Evolutionary conservation across 2,888 invertebrate species (phyloP), one percentile per base, ranked within the genome.

Genomic region (Asteroscopus sphinx): DNA sequence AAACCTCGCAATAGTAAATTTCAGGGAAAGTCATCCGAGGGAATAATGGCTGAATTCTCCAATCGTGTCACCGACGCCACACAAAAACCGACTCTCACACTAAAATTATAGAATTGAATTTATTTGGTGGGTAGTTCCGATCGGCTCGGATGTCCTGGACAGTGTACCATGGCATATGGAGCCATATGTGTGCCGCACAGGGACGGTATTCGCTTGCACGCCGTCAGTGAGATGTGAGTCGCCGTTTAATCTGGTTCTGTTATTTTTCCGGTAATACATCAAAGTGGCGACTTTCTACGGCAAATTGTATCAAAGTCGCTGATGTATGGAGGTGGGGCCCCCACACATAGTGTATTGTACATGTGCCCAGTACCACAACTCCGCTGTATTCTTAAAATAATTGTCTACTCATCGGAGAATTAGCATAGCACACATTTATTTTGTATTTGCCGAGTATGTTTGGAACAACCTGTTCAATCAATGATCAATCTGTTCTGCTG

Each of bases 261-360:
- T 90, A 90, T 90, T 89, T 89, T 90, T 89, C 90, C 90, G 89
- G 89, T 79, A 76, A 89, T 90, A 90, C 87, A 90, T 90, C 90
- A 90, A 88, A 88, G 83, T 81, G 85, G 85, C 84, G 83, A 88
- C 82, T 87, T 82, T 84, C 83, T 79, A 81, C 86, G 87, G 86
- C 89, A 90, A 90, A 90, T 90, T 89, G 87, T 90, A 90, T 90
- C 89, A 88, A 88, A 89, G 74, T 86, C 82, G 80, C 80, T 88
- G 87, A 89, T 88, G 84, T 88, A 87, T 86, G 87, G 42, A 35
- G 54, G 68, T 48, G 68, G 41, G 12, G 40, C 40, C 15, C 7
- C 32, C 16, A 11, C 15, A 7, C 37, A 12, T 30, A 16, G 11
- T 30, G 8, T 7, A 8, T 12, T 26, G 26, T 33, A 15, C 0